These are phyloP conservation scores for Galeruca laticollis DNA, from an alignment of 2,888 invertebrate genomes.

Conservation along the genomic window DNA sequence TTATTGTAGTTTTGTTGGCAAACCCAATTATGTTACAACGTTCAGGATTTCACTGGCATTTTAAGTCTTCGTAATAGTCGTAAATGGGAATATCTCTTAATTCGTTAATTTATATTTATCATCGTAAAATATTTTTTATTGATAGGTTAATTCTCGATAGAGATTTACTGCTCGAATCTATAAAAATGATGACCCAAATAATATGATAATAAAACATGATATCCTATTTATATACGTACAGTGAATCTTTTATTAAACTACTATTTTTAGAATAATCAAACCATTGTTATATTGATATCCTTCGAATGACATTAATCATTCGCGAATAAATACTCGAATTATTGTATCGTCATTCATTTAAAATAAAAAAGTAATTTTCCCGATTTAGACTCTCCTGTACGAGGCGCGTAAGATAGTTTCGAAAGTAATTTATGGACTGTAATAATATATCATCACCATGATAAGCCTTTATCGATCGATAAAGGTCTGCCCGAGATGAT, in stretches of 20 bases:
- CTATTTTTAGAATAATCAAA: constrained; percentile 2
- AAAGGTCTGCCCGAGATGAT: too few species aligned
- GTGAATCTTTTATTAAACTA: background rate
- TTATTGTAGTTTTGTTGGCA: too few species aligned
- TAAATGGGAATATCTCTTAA: too few species aligned
- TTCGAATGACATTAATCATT: background rate
- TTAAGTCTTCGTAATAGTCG: too few species aligned
- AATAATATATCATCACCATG: too few species aligned
- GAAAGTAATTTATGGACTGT: background rate
- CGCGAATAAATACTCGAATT: background rate
- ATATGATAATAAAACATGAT: background rate
- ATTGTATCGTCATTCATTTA: background rate
- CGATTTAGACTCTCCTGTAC: background rate
- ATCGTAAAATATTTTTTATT: too few species aligned
- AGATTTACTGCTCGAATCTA: background rate
- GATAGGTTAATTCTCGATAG: too few species aligned
- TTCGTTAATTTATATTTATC: too few species aligned
- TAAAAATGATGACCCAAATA: background rate
- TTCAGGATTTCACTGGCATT: too few species aligned
- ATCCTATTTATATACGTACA: background rate
- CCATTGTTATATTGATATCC: background rate
- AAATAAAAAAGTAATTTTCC: background rate
- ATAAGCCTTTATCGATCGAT: too few species aligned
- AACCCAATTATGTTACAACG: too few species aligned
- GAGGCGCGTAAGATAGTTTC: background rate